Percentiles rank a stretch among this genome's conserved stretches.
phyloP scores from a whole-genome alignment of 1,140 invertebrate genomes.

The Papilio glaucus region DNA sequence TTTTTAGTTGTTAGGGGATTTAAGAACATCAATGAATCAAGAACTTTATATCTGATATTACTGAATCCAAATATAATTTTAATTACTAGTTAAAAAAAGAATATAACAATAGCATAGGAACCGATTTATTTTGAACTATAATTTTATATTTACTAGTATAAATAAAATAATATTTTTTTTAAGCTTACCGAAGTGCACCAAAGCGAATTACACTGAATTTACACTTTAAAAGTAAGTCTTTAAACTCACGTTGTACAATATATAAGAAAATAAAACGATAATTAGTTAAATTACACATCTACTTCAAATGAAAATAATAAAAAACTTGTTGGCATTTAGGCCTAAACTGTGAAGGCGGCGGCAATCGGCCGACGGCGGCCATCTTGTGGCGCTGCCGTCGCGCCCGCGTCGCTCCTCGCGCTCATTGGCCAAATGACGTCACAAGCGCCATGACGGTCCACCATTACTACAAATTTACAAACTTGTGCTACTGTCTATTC shows the following conservation, averaged over 20 bases:
- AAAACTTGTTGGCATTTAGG: slow-evolving; percentile 72
- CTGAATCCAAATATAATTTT: too few relatives aligned
- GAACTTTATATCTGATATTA: too few relatives aligned
- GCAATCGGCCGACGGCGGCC: slow-evolving; percentile 72
- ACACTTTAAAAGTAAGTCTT: slow-evolving; percentile 35
- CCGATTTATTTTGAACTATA: not conserved
- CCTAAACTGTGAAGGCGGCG: slow-evolving; percentile 79
- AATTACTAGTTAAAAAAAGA: too few relatives aligned
- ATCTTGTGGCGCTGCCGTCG: slow-evolving; percentile 80
- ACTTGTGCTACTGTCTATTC: slow-evolving; percentile 44
- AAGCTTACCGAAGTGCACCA: slow-evolving; percentile 28
- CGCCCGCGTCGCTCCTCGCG: slow-evolving; percentile 62
- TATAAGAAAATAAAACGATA: not conserved
- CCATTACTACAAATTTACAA: slow-evolving; percentile 70
- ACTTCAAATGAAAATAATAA: slow-evolving; percentile 50
- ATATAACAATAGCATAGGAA: not conserved
- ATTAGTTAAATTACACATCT: slow-evolving; percentile 15
- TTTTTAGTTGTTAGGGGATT: too few relatives aligned
- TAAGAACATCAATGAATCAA: too few relatives aligned
- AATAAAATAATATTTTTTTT: slow-evolving; percentile 3
- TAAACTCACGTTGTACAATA: slow-evolving; percentile 35
- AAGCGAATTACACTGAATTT: slow-evolving; percentile 37
- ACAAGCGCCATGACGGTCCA: slow-evolving; percentile 74
- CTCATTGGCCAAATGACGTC: slow-evolving; percentile 81
- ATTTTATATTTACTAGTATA: not conserved